Conservation (phyloP, 2,113 vertebrate genomes). For the Larimichthys polyactis region DNA sequence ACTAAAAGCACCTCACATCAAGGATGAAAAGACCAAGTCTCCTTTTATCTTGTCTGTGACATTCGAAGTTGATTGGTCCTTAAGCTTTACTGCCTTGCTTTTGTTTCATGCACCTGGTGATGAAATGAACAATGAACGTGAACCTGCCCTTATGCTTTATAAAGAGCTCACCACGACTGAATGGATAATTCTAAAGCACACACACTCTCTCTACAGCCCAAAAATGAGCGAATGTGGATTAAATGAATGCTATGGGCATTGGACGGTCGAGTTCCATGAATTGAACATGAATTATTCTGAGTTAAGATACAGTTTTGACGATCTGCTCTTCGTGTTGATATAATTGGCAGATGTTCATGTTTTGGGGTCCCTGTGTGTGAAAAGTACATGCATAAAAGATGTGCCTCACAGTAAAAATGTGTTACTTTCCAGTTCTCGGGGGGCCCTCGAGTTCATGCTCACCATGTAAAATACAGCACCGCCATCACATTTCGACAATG, state of each 20-base stretch:
- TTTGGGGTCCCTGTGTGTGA: conserved; percentile 69
- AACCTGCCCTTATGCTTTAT: conserved; percentile 47
- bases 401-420: conserved; percentile 64
- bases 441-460: conserved; percentile 68
- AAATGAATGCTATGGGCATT: conserved; percentile 43
- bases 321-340: conserved; percentile 62
- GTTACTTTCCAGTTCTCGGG: conserved; percentile 44
- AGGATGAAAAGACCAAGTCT: conserved; percentile 70
- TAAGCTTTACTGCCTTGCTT: conserved; percentile 36
- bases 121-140: conserved; percentile 51
- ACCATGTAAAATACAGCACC: conserved; percentile 69
- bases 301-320: conserved; percentile 67
- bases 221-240: conserved; percentile 47
- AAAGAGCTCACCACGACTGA: conserved; percentile 24
- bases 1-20: conserved; percentile 59
- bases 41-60: conserved; percentile 74
- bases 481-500: conserved; percentile 63
- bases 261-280: conserved; percentile 32
- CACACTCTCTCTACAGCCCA: conserved; percentile 15
- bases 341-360: conserved; percentile 80
- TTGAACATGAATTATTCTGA: conserved; percentile 75
- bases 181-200: conserved; percentile 36
- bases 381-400: conserved; percentile 79
- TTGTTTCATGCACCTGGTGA: conserved; percentile 61
- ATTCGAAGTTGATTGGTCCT: conserved; percentile 67